Percentiles rank a stretch among this genome's conserved stretches.
These are phyloP conservation scores for Pollenia labialis DNA, from an alignment of 2,888 invertebrate species.

Conservation along the genomic window DNA sequence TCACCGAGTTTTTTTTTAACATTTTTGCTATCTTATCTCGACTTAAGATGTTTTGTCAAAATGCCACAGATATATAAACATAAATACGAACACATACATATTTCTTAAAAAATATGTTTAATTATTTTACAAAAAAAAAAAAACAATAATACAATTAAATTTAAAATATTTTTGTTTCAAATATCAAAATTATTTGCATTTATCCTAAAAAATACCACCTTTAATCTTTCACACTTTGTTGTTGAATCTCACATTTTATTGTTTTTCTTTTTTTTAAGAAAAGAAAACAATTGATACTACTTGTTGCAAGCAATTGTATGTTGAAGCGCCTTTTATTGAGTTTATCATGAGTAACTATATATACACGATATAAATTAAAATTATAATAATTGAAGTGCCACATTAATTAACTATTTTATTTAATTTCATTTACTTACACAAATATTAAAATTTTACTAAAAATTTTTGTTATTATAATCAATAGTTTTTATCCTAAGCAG, in stretches of 20 bases:
- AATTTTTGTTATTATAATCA: conserved; percentile 36
- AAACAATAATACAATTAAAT: conserved; percentile 34
- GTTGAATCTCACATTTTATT: conserved; percentile 16
- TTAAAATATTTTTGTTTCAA: conserved; percentile 51
- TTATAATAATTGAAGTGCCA: conserved; percentile 70
- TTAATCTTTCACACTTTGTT: conserved; percentile 34
- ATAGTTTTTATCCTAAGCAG: conserved; percentile 28
- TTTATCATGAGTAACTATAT: conserved; percentile 23
- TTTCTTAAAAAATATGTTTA: conserved; percentile 15
- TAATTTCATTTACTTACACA: conserved; percentile 51
- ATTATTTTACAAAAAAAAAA: conserved; percentile 13
- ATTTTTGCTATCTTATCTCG: too few relatives aligned
- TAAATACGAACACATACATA: conserved; percentile 8
- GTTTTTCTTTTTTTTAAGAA: conserved; percentile 21
- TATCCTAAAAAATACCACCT: conserved; percentile 42
- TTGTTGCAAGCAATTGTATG: conserved; percentile 29
- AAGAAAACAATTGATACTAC: conserved; percentile 1
- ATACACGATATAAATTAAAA: conserved; percentile 43
- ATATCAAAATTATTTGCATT: conserved; percentile 49
- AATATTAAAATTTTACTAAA: conserved; percentile 27
- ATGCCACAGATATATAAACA: neutral
- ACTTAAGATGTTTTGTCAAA: too few relatives aligned
- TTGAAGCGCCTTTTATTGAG: conserved; percentile 5
- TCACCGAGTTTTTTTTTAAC: too few relatives aligned
- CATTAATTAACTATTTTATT: conserved; percentile 54